Base-by-base conservation (phyloP, 1,140 invertebrate species). In the Tetragnatha versicolor region DNA sequence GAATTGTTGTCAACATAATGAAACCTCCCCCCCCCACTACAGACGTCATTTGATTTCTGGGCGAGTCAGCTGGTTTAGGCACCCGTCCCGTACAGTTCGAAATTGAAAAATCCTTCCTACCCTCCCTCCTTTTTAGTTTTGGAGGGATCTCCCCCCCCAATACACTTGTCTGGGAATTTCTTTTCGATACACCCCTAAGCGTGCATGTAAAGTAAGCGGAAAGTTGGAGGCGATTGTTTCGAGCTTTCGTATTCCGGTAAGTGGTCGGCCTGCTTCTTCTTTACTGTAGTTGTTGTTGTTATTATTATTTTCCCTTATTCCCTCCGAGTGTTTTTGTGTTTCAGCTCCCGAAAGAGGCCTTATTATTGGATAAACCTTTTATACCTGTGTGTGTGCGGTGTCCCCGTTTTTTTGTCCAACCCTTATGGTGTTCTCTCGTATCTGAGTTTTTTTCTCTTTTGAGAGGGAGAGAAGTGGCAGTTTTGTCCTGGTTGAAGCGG, bases 11-110 rank as follows among this genome's bases (percentile, higher is more conserved):
- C 14, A 31, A n/a, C 14, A 2, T 58, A 35, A 33, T 33, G 27
- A 2, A 31, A 35, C 2, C 2, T 58, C 3, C 35, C 33, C 29
- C 20, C 9, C 17, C 5, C 31, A 33, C 27, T 58, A 33, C 20
- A 58, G 55, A 58, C 29, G 55, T 12, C 31, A 58, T 58, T 58
- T 58, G 29, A 33, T 58, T 33, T 58, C 20, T n/a, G n/a, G 35
- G 17, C 14, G 29, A 10, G 55, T 58, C 55, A 58, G 55, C 55
- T 58, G 55, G n/a, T 58, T 58, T 31, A 7, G 10, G 17, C 27
- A 31, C 17, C 9, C 17, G 17, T n/a, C 55, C 5, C 1, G n/a
- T 1, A 33, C 35, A 4, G 27, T 14, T 14, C 12, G 10, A 58
- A 58, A 58, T 58, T 33, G 55, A 58, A 58, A 58, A 58, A 35